Base-by-base conservation (phyloP, 2,797 vertebrate genomes). In the Onychomys arenicola region DNA sequence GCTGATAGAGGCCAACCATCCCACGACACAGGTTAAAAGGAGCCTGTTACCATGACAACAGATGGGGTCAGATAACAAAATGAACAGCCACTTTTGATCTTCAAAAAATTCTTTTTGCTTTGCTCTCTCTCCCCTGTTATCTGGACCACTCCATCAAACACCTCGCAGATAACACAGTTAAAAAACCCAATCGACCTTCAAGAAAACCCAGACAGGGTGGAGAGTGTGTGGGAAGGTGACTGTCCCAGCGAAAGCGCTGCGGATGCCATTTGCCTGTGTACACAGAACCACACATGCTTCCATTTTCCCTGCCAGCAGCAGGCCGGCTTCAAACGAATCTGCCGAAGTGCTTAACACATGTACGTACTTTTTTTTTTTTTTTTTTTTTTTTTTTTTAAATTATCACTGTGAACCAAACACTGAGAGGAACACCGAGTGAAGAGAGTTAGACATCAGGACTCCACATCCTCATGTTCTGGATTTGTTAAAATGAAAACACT, bases 151-250 rank as follows among this genome's bases (percentile, higher is more conserved):
- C 99, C 99, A 99, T 99, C 99, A 99, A 99, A 99, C 98, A 98
- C 98, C 98, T 98, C 63, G 86, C 98, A 99, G 99, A 99, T 99
- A 99, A 99, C 99, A 99, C 98, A 98, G 98, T 97, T 98, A 98
- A 99, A 99, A 99, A 99, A 99, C 99, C 99, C 99, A 99, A 99
- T 99, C 98, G 99, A 99, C 99, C 99, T 99, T 99, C 99, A 99
- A 98, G 98, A 97, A 98, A 98, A 98, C 98, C 98, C 98, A 99
- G 98, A 98, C 98, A 98, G 98, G 97, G 97, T 98, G 98, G 98
- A 98, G 98, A 98, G 98, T 98, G 98, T 98, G 92, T 97, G 98
- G 98, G 98, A 98, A 98, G 98, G 98, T 98, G 98, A 97, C 97
- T 97, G 82, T 97, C 98, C 96, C 96, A 92, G 96, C 90, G 63